Evolutionary conservation across 1,140 invertebrate genomes (phyloP).

Genomic region (Tetraneura akinire): DNA sequence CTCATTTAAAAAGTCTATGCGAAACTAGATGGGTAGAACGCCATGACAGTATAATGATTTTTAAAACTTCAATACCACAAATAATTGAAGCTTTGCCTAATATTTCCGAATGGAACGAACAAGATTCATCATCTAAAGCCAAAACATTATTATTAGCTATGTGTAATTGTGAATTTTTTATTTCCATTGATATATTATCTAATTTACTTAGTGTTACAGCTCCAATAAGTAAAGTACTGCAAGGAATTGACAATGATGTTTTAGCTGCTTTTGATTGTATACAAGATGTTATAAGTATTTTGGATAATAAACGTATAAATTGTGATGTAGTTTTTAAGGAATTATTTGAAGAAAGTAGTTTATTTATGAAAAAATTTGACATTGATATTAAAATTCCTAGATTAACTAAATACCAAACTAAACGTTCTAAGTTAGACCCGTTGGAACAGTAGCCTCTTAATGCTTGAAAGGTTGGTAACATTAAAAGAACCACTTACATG

Average conservation of each 20-base stretch:
- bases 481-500: background rate
- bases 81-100: background rate
- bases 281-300: background rate
- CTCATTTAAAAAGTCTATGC: constrained; percentile 11
- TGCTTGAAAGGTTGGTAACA: too few relatives aligned
- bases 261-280: constrained; percentile 14
- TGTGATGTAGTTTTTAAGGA: background rate
- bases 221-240: background rate
- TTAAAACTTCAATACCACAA: background rate
- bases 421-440: background rate
- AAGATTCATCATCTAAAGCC: constrained; percentile 13
- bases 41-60: constrained; percentile 1
- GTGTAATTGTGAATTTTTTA: constrained; percentile 13
- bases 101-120: constrained; percentile 14
- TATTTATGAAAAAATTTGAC: background rate
- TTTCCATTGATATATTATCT: background rate
- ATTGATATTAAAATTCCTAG: constrained; percentile 4
- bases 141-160: background rate
- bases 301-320: background rate
- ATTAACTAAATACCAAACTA: background rate
- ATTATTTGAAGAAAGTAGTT: background rate
- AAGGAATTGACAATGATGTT: background rate
- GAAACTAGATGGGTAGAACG: constrained; percentile 21
- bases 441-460: too few relatives aligned
- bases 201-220: background rate